A percentile compares a stretch with the other conserved stretches of the same genome.
These are phyloP conservation scores for Mus spretus DNA, from an alignment of 2,797 vertebrate genomes.

Conservation along the genomic window DNA sequence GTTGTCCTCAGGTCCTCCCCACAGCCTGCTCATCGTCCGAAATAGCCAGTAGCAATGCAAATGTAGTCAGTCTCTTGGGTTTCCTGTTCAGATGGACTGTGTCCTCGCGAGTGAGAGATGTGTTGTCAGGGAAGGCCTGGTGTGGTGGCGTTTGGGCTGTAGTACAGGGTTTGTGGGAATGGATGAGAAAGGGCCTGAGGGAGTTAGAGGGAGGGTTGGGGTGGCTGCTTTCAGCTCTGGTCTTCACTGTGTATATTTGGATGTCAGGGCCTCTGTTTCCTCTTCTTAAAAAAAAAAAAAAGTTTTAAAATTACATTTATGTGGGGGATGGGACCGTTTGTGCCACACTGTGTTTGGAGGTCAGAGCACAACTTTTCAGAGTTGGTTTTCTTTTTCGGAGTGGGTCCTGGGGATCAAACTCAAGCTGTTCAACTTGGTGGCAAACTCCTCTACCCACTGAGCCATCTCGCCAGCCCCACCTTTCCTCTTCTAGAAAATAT, in stretches of 20 bases:
- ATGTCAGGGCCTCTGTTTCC: conserved; percentile 38
- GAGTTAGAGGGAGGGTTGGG: neutral
- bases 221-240: conserved; percentile 7
- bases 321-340: neutral
- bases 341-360: no score
- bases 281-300: neutral
- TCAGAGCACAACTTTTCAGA: neutral
- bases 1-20: neutral
- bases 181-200: neutral
- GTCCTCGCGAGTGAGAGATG: neutral
- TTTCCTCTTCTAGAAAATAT: neutral
- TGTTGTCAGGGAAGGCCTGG: conserved; percentile 49
- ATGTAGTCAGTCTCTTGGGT: neutral
- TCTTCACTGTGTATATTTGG: neutral
- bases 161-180: conserved; percentile 46
- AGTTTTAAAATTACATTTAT: neutral
- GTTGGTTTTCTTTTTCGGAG: neutral
- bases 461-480: neutral
- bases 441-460: neutral
- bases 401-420: neutral
- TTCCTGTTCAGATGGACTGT: conserved; percentile 36
- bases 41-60: conserved; percentile 62
- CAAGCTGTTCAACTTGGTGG: neutral
- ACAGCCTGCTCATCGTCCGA: neutral
- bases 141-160: conserved; percentile 30